Base-by-base conservation (phyloP, 2,888 invertebrate species). In the Limnephilus auricula region DNA sequence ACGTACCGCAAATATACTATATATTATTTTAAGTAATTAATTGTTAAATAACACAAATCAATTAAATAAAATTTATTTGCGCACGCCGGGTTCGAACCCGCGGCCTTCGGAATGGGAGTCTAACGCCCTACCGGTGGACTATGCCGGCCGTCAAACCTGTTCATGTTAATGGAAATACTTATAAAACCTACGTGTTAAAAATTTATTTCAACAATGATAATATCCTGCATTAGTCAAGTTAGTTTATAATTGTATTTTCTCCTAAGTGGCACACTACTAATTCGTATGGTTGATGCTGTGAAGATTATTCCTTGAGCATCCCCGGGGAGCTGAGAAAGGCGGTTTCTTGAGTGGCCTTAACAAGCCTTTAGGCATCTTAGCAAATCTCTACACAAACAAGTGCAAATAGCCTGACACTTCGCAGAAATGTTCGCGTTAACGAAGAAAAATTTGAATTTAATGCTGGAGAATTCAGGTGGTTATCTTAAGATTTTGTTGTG, bases 311-410 rank as follows among this genome's bases (percentile, higher is more conserved):
- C 9, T 6, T n/a, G 9, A 65, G 65, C 25, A n/a, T 85, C 85
- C 40, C 85, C 30, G 6, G 85, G 40, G 85, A 85, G 85, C 40
- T 40, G 85, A 85, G 45, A 85, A 85, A 37, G 85, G 85, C 40
- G 84, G 84, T 85, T 85, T 85, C 84, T 85, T 85, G 40, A 85
- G 85, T 85, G 40, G 45, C 40, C 40, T n/a, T 85, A 85, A 85
- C 85, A 85, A 85, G 85, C 85, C 85, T 85, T 40, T 25, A 84
- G 37, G 84, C 84, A 85, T 45, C 25, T 85, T n/a, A 40, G 85
- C 85, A 40, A 85, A 85, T 85, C 85, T 85, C 40, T 85, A 40
- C 40, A 85, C 45, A 85, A 85, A 85, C 40, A 85, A 45, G 85
- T n/a, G 30, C 85, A 85, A 85, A 85, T 40, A 40, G 85, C 65